Evolutionary conservation across 2,888 invertebrate genomes (phyloP), one percentile per base, ranked within the genome.

Genomic region (Unio pictorum): DNA sequence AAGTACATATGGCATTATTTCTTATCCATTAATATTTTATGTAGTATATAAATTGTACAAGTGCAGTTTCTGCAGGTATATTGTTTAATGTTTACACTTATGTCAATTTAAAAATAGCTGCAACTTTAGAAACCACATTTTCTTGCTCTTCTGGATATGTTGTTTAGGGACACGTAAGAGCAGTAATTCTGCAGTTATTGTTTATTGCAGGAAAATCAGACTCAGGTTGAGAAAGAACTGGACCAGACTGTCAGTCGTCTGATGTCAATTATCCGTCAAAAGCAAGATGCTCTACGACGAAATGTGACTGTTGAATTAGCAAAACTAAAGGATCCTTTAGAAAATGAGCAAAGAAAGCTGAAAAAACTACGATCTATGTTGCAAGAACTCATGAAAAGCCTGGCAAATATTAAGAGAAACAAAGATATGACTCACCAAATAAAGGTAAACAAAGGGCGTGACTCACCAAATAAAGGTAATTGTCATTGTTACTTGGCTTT

Each of bases 371-470:
- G 76, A 56, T 69, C 74, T 30, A 69, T 68, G 17, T 68, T 79
- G 28, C 73, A 76, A 15, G 74, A 80, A 59, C 67, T 75, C 58
- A 71, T 79, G 67, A 80, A 73, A 58, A 76, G 78, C 60, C 74
- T 81, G 7, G 71, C 76, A 20, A 45, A 69, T 26, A 73, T 81
- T 26, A 72, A 77, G 20, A 70, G 69, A 57, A 72, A 71, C n/a
- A 73, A 71, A 65, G 72, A 81, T 66, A 60, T 73, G 17, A 71
- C 73, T 60, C 65, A 75, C 2, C 67, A 72, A 63, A 76, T 81
- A 30, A 76, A 78, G 74, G 81, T 81, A 63, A 63, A 45, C 45
- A 45, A 45, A 45, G 45, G 71, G 79, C 65, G 58, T 73, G 17
- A 71, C 73, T 60, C 64, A 75, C 1, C 67, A 72, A 63, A 76